These are phyloP conservation scores for Catocala fraxini DNA, from an alignment of 2,888 invertebrate genomes.

Conservation along the genomic window DNA sequence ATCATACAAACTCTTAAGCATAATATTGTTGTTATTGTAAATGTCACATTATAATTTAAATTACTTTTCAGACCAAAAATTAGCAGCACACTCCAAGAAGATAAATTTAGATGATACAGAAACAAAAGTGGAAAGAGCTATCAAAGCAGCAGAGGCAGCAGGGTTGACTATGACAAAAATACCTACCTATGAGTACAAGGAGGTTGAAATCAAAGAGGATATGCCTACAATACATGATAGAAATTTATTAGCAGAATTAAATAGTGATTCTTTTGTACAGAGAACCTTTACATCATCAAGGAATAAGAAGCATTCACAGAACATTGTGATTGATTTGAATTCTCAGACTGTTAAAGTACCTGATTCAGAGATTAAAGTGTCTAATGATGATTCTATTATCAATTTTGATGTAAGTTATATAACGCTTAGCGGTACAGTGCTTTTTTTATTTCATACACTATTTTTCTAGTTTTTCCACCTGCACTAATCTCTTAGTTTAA, in stretches of 20 bases:
- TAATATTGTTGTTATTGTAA: too few relatives aligned
- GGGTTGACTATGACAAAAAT: constrained; percentile 84
- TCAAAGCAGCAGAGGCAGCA: constrained; percentile 83
- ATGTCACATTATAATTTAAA: too few relatives aligned
- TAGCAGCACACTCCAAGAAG: constrained; percentile 52
- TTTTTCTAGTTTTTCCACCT: too few relatives aligned
- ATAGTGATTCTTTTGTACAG: constrained; percentile 90
- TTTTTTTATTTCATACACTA: too few relatives aligned
- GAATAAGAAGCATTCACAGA: constrained; percentile 89
- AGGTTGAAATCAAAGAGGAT: constrained; percentile 80
- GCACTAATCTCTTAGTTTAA: too few relatives aligned
- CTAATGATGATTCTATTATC: constrained; percentile 89
- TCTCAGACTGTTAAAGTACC: constrained; percentile 91
- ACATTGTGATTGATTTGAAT: constrained; percentile 91
- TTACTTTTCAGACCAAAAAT: constrained; percentile 56
- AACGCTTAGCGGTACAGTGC: too few relatives aligned
- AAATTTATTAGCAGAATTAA: constrained; percentile 90
- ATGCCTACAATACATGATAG: constrained; percentile 86
- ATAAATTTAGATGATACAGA: constrained; percentile 78
- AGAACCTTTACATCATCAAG: constrained; percentile 87
- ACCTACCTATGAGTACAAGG: constrained; percentile 83
- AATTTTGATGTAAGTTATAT: constrained; percentile 88
- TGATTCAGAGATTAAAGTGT: constrained; percentile 78
- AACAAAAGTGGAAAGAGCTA: constrained; percentile 80
- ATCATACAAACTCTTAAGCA: too few relatives aligned